These are phyloP conservation scores for Ceratoteleas bidentatus DNA, from an alignment of 1,140 invertebrate species.

Conservation along the genomic window DNA sequence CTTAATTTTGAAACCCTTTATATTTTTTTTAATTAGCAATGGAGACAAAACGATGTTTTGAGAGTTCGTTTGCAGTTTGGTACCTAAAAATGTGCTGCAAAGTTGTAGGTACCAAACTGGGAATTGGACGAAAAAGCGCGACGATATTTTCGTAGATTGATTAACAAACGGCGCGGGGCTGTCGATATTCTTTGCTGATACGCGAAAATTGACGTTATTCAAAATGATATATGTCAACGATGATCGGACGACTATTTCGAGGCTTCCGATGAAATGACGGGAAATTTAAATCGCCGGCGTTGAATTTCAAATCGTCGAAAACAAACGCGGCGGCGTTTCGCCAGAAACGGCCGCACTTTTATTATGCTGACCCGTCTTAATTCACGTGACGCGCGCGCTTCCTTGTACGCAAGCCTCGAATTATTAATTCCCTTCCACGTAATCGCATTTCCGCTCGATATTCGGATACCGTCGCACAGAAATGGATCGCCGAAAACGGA, in stretches of 20 bases:
- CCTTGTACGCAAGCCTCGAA: slow-evolving; percentile 40
- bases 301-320: slow-evolving; percentile 25
- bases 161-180: background rate
- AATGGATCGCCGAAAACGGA: too few relatives aligned
- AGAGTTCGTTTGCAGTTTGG: too few relatives aligned
- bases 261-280: slow-evolving; percentile 4
- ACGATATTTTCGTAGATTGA: too few relatives aligned
- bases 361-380: slow-evolving; percentile 64
- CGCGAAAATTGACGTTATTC: background rate
- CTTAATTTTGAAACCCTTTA: too few relatives aligned
- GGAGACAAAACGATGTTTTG: too few relatives aligned
- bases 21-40: too few relatives aligned
- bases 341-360: slow-evolving; percentile 45
- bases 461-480: background rate
- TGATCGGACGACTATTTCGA: slow-evolving; percentile 2
- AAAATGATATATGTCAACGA: slow-evolving; percentile 14
- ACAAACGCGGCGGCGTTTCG: slow-evolving; percentile 15
- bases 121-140: too few relatives aligned
- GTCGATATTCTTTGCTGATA: background rate
- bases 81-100: too few relatives aligned
- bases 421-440: slow-evolving; percentile 28
- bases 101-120: too few relatives aligned
- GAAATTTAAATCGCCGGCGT: slow-evolving; percentile 10
- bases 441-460: slow-evolving; percentile 8
- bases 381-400: slow-evolving; percentile 48